Percentiles rank a stretch among this genome's conserved stretches.
phyloP scores from a whole-genome alignment of 1,140 invertebrate genomes.

The Eumaeus atala region DNA sequence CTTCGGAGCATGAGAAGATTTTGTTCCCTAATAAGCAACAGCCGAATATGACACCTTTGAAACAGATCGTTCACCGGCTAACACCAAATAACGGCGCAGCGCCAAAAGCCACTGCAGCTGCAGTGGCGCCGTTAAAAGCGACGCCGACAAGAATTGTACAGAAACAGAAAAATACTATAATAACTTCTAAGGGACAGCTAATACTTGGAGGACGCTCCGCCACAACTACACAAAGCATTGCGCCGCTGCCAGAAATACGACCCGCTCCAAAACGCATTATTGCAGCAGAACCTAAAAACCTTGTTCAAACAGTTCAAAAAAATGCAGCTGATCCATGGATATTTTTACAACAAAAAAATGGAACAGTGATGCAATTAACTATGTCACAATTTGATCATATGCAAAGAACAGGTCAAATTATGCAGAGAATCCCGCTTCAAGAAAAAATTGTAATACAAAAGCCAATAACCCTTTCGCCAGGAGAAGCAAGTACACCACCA shows the following conservation, averaged over 20 bases:
- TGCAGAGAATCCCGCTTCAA: constrained; percentile 47
- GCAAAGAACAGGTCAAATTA: constrained; percentile 64
- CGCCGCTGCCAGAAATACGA: constrained; percentile 54
- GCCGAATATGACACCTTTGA: constrained; percentile 57
- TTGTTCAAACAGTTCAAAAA: constrained; percentile 54
- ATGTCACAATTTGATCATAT: constrained; percentile 68
- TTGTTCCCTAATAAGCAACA: constrained; percentile 69
- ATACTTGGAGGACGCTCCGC: constrained; percentile 56
- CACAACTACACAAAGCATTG: constrained; percentile 68
- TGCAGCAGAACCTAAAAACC: constrained; percentile 48
- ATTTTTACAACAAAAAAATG: constrained; percentile 64
- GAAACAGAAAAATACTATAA: constrained; percentile 64
- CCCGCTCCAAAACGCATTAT: constrained; percentile 49
- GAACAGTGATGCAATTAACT: constrained; percentile 64
- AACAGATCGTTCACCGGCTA: constrained; percentile 55
- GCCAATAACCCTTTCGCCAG: constrained; percentile 40
- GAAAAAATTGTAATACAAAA: constrained; percentile 63
- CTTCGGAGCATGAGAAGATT: constrained; percentile 75
- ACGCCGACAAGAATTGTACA: constrained; percentile 51
- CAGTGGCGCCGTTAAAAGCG: constrained; percentile 41
- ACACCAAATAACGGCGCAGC: constrained; percentile 32
- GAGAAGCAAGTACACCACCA: constrained; percentile 29
- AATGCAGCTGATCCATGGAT: constrained; percentile 50
- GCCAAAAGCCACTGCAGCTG: constrained; percentile 41
- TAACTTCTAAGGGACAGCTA: constrained; percentile 74